Evolutionary conservation across 2,797 vertebrate species (phyloP).

Genomic region (Euthynnus affinis): DNA sequence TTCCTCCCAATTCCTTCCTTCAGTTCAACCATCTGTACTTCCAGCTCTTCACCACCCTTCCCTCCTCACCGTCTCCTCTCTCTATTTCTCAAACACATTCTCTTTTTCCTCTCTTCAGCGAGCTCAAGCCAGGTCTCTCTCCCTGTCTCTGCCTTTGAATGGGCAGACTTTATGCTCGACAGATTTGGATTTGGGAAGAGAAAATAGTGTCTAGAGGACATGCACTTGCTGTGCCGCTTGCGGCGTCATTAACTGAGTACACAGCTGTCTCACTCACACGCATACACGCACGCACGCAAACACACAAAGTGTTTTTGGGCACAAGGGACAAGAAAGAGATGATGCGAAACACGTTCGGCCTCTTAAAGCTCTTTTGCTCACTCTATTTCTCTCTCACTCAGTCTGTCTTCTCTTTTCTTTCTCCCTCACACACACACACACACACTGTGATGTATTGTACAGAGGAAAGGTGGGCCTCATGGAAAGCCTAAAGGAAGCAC

Average conservation of each 20-base stretch:
- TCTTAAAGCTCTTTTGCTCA: neutral
- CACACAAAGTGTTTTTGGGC: neutral
- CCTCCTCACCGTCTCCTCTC: slow-evolving; percentile 36
- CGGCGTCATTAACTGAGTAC: neutral
- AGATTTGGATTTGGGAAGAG: slow-evolving; percentile 32
- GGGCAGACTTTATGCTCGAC: slow-evolving; percentile 31
- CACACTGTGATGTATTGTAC: slow-evolving; percentile 55
- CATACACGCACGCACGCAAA: neutral
- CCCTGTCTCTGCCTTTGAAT: slow-evolving; percentile 26
- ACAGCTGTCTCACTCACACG: neutral
- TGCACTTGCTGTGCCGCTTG: slow-evolving; percentile 14
- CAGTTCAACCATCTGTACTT: slow-evolving; percentile 55
- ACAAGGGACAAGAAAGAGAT: neutral
- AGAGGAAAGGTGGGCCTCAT: slow-evolving; percentile 77
- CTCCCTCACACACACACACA: slow-evolving; percentile 24
- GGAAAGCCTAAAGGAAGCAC: slow-evolving; percentile 79
- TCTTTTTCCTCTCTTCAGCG: slow-evolving; percentile 22
- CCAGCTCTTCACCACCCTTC: slow-evolving; percentile 50
- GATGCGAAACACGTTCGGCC: neutral
- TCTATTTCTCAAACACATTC: slow-evolving; percentile 22
- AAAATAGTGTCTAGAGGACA: slow-evolving; percentile 20
- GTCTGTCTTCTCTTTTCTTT: neutral
- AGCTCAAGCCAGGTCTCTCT: slow-evolving; percentile 1
- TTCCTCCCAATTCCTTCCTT: slow-evolving; percentile 57
- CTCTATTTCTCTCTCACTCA: neutral